These are phyloP conservation scores for Oxyruncus cristatus DNA, from an alignment of 2,113 vertebrate genomes.

Conservation along the genomic window DNA sequence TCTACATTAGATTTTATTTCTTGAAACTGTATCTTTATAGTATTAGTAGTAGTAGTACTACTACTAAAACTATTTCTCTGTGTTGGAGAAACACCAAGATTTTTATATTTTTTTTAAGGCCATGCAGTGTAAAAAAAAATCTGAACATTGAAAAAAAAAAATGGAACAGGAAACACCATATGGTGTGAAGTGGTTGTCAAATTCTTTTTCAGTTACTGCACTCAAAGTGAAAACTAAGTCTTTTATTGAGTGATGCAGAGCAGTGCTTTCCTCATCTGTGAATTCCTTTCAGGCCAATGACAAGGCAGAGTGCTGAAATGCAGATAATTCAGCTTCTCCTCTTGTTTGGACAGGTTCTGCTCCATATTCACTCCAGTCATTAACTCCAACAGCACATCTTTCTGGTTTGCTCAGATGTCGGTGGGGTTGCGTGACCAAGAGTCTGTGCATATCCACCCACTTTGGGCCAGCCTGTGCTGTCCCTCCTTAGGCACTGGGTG, in stretches of 20 bases:
- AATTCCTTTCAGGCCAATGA: not conserved
- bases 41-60: not conserved
- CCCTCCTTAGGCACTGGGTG: not conserved
- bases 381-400: not conserved
- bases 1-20: not conserved
- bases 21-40: not conserved
- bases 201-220: not conserved
- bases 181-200: not conserved
- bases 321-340: not conserved
- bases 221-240: not conserved
- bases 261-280: not conserved
- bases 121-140: not conserved
- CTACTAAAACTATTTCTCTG: not conserved
- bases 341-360: not conserved
- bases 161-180: not conserved
- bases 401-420: not conserved
- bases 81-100: not conserved
- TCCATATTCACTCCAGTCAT: not conserved
- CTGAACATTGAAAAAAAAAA: not conserved
- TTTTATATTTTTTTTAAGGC: not conserved
- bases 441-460: not conserved
- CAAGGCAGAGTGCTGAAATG: not conserved
- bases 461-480: not conserved
- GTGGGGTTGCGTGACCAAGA: not conserved
- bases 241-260: not conserved